Percentiles rank a stretch among this genome's conserved stretches.
Conservation (phyloP, 2,888 invertebrate species). For the Steinernema scapterisci region DNA sequence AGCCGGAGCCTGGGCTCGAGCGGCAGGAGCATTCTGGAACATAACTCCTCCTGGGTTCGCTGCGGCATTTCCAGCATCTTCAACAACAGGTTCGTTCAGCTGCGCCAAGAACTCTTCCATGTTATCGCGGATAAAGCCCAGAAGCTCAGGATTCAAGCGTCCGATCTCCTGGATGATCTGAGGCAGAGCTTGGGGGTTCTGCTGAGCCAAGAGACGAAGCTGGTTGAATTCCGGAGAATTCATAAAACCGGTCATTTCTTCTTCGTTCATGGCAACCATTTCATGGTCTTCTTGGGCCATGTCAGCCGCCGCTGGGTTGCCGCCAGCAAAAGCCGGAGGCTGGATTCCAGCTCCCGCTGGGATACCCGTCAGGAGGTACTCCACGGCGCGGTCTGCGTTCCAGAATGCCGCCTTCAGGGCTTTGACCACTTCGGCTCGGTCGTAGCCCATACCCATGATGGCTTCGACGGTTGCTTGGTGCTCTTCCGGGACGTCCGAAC, state of each 20-base stretch:
- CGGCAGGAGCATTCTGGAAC: background rate
- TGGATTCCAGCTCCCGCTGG: slow-evolving; percentile 42
- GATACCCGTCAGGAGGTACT: slow-evolving; percentile 76
- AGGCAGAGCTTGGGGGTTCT: slow-evolving; percentile 89
- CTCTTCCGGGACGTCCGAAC: slow-evolving; percentile 46
- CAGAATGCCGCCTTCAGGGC: slow-evolving; percentile 93
- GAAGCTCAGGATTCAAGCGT: slow-evolving; percentile 88
- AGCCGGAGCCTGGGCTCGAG: background rate
- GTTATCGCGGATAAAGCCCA: slow-evolving; percentile 70
- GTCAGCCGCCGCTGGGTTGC: background rate
- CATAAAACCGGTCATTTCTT: slow-evolving; percentile 81
- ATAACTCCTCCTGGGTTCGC: slow-evolving; percentile 34
- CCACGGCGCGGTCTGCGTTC: slow-evolving; percentile 96
- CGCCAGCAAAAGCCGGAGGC: too few relatives aligned
- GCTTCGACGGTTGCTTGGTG: slow-evolving; percentile 50
- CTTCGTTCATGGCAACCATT: background rate
- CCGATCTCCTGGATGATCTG: slow-evolving; percentile 90
- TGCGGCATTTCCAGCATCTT: too few relatives aligned
- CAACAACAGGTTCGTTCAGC: slow-evolving; percentile 76
- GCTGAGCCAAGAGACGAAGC: slow-evolving; percentile 83
- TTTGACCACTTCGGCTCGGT: slow-evolving; percentile 71
- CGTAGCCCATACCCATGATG: slow-evolving; percentile 96
- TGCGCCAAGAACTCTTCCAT: slow-evolving; percentile 89
- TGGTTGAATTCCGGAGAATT: slow-evolving; percentile 94
- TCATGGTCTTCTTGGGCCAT: slow-evolving; percentile 6